phyloP scores from a whole-genome alignment of 2,797 vertebrate species.

The Sebastes wilsoni region DNA sequence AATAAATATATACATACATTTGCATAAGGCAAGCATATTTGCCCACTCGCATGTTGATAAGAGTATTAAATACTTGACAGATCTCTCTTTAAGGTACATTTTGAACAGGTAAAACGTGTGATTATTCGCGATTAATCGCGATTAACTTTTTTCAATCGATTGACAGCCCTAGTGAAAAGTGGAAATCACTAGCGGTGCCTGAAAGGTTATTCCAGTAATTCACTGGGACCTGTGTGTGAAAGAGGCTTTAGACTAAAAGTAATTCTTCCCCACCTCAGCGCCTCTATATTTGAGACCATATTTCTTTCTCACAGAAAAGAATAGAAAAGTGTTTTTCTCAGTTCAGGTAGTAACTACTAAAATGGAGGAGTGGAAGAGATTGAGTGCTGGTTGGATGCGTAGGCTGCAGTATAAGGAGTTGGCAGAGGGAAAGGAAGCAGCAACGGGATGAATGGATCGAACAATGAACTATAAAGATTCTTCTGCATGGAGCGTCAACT shows the following conservation, averaged over 20 bases:
- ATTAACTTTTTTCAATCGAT: too few species aligned
- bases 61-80: too few species aligned
- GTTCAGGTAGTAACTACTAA: background rate
- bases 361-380: background rate
- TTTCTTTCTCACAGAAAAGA: background rate
- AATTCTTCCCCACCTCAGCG: background rate
- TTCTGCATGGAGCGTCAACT: background rate
- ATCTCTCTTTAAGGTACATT: too few species aligned
- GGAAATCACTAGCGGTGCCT: background rate
- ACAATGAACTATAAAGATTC: background rate
- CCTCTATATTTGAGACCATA: background rate
- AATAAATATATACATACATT: too few species aligned
- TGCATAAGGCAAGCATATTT: too few species aligned
- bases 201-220: background rate
- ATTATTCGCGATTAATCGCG: too few species aligned
- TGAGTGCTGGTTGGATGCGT: background rate
- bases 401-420: background rate
- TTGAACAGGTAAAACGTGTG: too few species aligned
- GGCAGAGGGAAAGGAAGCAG: background rate
- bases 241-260: background rate
- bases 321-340: background rate
- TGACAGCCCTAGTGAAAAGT: background rate
- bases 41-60: too few species aligned
- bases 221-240: background rate
- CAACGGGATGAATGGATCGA: slow-evolving; percentile 9